phyloP scores from a whole-genome alignment of 2,888 invertebrate genomes.

The Drosophila anomalata region DNA sequence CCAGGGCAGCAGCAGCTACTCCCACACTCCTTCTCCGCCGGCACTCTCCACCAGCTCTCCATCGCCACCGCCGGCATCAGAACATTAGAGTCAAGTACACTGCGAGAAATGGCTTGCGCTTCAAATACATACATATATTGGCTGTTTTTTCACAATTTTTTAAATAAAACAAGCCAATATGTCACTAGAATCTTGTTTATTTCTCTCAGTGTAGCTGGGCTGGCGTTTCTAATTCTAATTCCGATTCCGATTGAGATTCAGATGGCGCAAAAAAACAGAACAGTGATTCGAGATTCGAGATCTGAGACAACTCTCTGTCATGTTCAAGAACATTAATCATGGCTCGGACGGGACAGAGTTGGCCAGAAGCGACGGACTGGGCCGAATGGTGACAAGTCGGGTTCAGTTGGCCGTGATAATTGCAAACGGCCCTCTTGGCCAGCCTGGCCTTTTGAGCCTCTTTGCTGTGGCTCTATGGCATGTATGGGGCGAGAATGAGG shows the following conservation, averaged over 20 bases:
- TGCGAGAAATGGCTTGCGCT: not conserved
- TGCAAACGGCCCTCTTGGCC: constrained; percentile 11
- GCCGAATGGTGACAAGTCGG: constrained; percentile 16
- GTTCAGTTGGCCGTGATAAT: constrained; percentile 25
- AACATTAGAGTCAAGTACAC: not conserved
- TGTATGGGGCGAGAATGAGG: too few relatives aligned
- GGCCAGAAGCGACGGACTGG: not conserved
- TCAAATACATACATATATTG: too few relatives aligned
- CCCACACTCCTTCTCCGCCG: constrained; percentile 35
- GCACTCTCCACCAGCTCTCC: constrained; percentile 4
- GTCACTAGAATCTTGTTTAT: not conserved
- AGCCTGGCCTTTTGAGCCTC: not conserved
- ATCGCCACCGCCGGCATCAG: not conserved
- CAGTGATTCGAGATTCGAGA: not conserved
- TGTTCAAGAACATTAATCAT: constrained; percentile 34
- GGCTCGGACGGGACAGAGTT: not conserved
- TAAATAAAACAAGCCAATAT: too few relatives aligned
- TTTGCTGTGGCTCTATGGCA: not conserved
- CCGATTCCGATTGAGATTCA: constrained; percentile 17
- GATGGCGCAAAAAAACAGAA: constrained; percentile 24
- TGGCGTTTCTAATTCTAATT: constrained; percentile 1
- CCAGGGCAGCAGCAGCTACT: constrained; percentile 42
- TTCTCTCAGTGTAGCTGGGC: not conserved
- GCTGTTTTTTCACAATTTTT: too few relatives aligned
- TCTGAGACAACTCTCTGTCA: constrained; percentile 25